Base-by-base conservation (phyloP, 1,140 invertebrate species). In the Diuraphis noxia region DNA sequence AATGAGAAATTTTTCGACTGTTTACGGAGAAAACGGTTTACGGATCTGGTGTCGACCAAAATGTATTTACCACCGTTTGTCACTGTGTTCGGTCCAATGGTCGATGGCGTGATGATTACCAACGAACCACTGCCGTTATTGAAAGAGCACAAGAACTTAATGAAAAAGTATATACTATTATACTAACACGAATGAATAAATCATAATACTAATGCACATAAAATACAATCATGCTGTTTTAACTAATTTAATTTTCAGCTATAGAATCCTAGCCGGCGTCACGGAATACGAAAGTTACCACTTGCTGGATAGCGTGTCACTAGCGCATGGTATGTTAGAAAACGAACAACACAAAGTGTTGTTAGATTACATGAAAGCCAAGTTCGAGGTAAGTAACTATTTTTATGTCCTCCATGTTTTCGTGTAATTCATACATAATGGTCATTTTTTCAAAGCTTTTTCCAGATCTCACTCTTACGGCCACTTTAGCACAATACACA, bases 201-300 rank as follows among this genome's bases (percentile, higher is more conserved):
- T 72, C 13, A 72, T 72, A 17, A 72, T n/a, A n/a, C 5, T n/a
- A 72, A 6, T n/a, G 6, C 34, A n/a, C 56, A 13, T 3, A 72
- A 72, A 72, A 63, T n/a, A 17, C 13, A 1, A n/a, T 63, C 13
- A 72, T 38, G 1, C 7, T 10, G n/a, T 41, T 82, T 41, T 30
- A 40, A 36, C 6, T 8, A 40, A 81, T 91, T 23, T 92, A 91
- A 92, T 92, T 49, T 52, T 36, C 93, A 97, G 97, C 92, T 98
- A 97, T 93, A 97, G 98, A 93, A 94, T 99, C 84, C 94, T 99
- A 94, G 97, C 97, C 93, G 98, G 98, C 41, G 96, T 98, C 25
- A 98, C 97, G 9, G 96, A 98, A 94, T 94, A 96, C 92, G 98
- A 99, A 94, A 97, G 97, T 92, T 97, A 97, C 93, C 96, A 98